Percentiles rank a stretch among this genome's conserved stretches.
Evolutionary conservation across 2,797 vertebrate genomes (phyloP).

Genomic region (Leptoclinus maculatus): DNA sequence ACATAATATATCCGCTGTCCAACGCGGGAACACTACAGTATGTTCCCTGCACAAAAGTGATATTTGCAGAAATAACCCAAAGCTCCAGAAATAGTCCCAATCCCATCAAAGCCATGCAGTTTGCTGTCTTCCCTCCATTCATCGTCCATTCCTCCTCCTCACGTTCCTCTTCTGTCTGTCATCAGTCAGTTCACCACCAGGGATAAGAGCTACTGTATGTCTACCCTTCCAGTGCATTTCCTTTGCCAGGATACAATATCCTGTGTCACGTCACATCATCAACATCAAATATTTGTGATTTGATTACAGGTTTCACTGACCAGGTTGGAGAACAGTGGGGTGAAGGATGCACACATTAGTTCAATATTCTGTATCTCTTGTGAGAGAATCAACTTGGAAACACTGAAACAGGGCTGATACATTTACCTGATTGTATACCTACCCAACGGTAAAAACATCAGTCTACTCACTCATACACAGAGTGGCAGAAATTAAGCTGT

Average conservation of each 20-base stretch:
- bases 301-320: not conserved
- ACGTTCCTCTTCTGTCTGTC: conserved; percentile 15
- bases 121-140: conserved; percentile 38
- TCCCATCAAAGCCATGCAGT: conserved; percentile 47
- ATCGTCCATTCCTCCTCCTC: conserved; percentile 24
- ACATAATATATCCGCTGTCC: not conserved
- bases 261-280: conserved; percentile 5
- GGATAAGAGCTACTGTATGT: conserved; percentile 8
- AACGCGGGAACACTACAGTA: not conserved
- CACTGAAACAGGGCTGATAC: not conserved
- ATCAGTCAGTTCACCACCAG: conserved; percentile 15
- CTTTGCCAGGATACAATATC: conserved; percentile 2
- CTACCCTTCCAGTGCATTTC: not conserved
- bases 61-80: conserved; percentile 39
- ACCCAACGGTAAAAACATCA: not conserved
- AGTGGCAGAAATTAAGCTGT: not conserved
- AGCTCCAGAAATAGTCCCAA: conserved; percentile 52
- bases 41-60: conserved; percentile 14
- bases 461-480: not conserved
- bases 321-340: not conserved
- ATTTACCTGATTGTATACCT: no score
- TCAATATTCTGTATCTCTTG: not conserved
- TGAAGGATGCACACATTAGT: not conserved
- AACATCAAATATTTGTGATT: conserved; percentile 3
- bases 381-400: not conserved